These are phyloP conservation scores for Periplaneta americana DNA, from an alignment of 1,140 invertebrate species.

Conservation along the genomic window DNA sequence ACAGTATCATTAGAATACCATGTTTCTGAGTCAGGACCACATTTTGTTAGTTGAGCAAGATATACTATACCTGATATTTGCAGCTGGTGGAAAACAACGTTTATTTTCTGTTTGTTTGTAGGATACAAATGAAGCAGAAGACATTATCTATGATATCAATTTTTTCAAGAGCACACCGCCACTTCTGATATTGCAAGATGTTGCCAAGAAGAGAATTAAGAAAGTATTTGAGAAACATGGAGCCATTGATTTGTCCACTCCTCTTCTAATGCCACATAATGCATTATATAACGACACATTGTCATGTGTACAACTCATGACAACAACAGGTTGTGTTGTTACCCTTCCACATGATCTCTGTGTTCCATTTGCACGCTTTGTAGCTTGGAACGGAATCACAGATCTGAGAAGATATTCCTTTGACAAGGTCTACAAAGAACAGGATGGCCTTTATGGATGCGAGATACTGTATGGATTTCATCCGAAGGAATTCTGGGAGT, in stretches of 20 bases:
- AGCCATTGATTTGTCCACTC: conserved; percentile 64
- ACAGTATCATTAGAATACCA: too few species aligned
- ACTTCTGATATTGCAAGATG: conserved; percentile 17
- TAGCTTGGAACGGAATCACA: conserved; percentile 75
- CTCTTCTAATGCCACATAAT: conserved; percentile 69
- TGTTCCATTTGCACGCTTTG: conserved; percentile 72
- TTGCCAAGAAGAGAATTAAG: conserved; percentile 40
- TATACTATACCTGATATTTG: too few species aligned
- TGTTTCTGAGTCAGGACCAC: too few species aligned
- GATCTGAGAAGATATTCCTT: conserved; percentile 79
- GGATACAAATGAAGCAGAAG: conserved; percentile 54
- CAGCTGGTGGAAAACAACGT: too few species aligned
- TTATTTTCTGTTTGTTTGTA: conserved; percentile 23
- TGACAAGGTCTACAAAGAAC: conserved; percentile 82
- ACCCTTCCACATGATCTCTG: conserved; percentile 71
- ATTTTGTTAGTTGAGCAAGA: too few species aligned
- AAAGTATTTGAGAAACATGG: conserved; percentile 73
- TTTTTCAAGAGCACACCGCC: conserved; percentile 24
- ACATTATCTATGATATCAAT: conserved; percentile 71
- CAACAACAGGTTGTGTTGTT: conserved; percentile 73
- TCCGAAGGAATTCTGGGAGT: conserved; percentile 83
- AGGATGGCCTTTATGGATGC: too few species aligned
- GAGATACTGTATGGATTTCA: conserved; percentile 74
- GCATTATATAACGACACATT: conserved; percentile 48
- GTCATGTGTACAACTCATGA: conserved; percentile 74